Conservation (phyloP, 2,888 invertebrate species). For the Spodoptera picta region DNA sequence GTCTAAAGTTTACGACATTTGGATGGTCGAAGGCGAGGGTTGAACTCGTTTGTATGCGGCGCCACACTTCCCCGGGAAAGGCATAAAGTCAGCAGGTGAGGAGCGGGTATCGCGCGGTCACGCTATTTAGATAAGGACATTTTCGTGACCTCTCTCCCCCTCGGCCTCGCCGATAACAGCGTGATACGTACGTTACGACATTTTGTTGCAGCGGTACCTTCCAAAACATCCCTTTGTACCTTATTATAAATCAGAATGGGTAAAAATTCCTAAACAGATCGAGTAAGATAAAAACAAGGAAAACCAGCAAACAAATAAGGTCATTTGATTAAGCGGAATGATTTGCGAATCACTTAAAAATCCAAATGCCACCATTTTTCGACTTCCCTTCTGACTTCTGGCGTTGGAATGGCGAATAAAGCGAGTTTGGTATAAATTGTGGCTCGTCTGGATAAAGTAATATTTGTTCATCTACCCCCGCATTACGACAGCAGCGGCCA, state of each 20-base stretch:
- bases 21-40: conserved; percentile 72
- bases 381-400: conserved; percentile 80
- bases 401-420: conserved; percentile 83
- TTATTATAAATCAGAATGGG: conserved; percentile 17
- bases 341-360: conserved; percentile 86
- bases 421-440: conserved; percentile 87
- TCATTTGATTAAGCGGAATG: conserved; percentile 86
- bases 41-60: conserved; percentile 82
- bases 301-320: conserved; percentile 78
- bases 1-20: conserved; percentile 75
- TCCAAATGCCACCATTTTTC: conserved; percentile 83
- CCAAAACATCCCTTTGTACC: conserved; percentile 24
- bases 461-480: conserved; percentile 88
- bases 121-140: conserved; percentile 86
- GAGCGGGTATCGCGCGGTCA: conserved; percentile 83
- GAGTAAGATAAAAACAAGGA: conserved; percentile 66
- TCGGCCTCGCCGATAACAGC: conserved; percentile 72
- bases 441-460: conserved; percentile 86
- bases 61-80: conserved; percentile 78
- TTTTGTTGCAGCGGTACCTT: conserved; percentile 60
- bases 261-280: conserved; percentile 39
- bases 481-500: conserved; percentile 85
- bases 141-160: conserved; percentile 77
- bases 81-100: conserved; percentile 85
- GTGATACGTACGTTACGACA: conserved; percentile 66